Base-by-base conservation (phyloP, 2,113 vertebrate species). In the Ceyx margarethae region DNA sequence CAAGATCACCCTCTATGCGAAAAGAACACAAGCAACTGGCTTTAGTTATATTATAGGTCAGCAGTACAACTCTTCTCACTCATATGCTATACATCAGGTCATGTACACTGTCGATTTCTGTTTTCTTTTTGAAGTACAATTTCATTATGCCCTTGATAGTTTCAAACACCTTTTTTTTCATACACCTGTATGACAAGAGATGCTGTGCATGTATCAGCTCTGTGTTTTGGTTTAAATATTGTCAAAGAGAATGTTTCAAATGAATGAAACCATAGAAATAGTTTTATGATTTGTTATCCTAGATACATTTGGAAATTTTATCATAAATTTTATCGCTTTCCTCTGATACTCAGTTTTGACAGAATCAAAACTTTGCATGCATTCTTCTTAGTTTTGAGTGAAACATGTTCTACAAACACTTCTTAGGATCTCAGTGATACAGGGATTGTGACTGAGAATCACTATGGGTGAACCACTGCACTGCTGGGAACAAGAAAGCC, bases 91-190 rank as follows among this genome's bases (percentile, higher is more conserved):
- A 50, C n/a, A 61, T 3, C 35, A 19, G n/a, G 12, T 35, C 42
- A 23, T 1, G 8, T 1, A 23, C 5, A 37, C 7, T 3, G 10
- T 1, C 15, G 22, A 31, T 10, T 6, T 20, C 25, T 6, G 5
- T 56, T 21, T 43, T 78, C 60, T 84, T 64, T 67, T 40, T 29
- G 7, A 79, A 51, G 19, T 3, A 26, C 10, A 76, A 46, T 28
- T 72, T 31, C 13, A 14, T 14, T 28, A 60, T 20, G 15, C 3
- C 40, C 29, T 26, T 29, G 19, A 31, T 28, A 20, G 7, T 54
- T 54, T 11, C 18, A 53, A 29, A 8, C 10, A 33, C 21, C 62
- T 22, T 31, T 21, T 4, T 56, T 31, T 21, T 4, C 51, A 26
- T 3, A 18, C 17, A 10, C 17, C 18, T 3, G 7, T 18, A 26